A percentile compares a stretch with the other conserved stretches of the same genome.
phyloP scores from a whole-genome alignment of 2,888 invertebrate genomes.

The Chromoteleia sp. region DNA sequence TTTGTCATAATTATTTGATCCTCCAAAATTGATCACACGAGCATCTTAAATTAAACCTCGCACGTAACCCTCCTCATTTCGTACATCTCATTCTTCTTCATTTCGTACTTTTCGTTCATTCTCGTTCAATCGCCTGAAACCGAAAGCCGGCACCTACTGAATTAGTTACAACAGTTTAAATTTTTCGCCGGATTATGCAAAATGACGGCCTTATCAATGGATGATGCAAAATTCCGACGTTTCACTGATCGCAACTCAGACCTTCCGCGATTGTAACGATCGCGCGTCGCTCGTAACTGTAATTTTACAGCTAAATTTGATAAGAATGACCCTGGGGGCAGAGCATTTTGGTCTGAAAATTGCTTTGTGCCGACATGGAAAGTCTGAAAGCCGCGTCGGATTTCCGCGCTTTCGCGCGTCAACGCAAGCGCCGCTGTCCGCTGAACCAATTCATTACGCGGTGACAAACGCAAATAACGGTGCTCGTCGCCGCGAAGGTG shows the following conservation, averaged over 20 bases:
- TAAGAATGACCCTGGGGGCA: constrained; percentile 21
- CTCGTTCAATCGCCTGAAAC: no score
- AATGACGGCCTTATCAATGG: background rate
- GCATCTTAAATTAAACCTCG: no score
- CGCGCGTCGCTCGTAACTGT: constrained; percentile 37
- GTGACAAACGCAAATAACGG: constrained; percentile 62
- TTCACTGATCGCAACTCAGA: constrained; percentile 1
- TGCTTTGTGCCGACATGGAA: constrained; percentile 43
- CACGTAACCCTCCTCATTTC: no score
- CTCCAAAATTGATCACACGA: no score
- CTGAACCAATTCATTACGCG: constrained; percentile 66
- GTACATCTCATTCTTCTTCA: no score
- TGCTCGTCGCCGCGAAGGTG: constrained; percentile 34
- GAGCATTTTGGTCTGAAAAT: constrained; percentile 32
- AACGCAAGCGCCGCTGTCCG: constrained; percentile 27
- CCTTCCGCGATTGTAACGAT: constrained; percentile 15
- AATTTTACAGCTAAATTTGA: constrained; percentile 34
- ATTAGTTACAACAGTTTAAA: no score
- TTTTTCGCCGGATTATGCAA: constrained; percentile 23
- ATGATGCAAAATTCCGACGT: constrained; percentile 12
- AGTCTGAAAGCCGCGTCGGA: constrained; percentile 40
- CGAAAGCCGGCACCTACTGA: no score
- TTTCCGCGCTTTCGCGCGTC: constrained; percentile 33
- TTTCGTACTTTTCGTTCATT: no score
- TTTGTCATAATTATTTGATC: no score